Conservation (phyloP, 2,797 vertebrate genomes). For the Pangasius macronema region DNA sequence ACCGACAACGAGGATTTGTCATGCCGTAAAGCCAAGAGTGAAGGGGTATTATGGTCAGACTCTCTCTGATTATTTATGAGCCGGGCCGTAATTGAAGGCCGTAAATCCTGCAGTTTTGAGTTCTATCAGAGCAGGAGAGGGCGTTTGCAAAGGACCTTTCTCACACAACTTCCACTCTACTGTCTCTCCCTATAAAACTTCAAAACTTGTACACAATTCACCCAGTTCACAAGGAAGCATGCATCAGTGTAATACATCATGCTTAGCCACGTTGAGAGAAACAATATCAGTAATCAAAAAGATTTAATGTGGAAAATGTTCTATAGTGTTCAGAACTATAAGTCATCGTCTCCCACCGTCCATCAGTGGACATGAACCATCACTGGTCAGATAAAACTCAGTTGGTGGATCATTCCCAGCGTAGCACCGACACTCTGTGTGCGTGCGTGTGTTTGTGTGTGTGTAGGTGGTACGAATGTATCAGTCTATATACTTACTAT, state of each 20-base stretch:
- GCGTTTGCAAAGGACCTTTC: conserved; percentile 47
- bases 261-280: neutral
- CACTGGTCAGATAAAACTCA: neutral
- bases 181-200: conserved; percentile 34
- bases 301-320: neutral
- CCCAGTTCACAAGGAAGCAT: neutral
- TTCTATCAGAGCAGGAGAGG: conserved; percentile 56
- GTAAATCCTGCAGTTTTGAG: conserved; percentile 58
- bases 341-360: neutral
- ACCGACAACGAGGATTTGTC: conserved; percentile 70
- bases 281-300: neutral
- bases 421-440: neutral
- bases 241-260: neutral
- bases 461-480: neutral
- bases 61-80: conserved; percentile 60
- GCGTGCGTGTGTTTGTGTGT: neutral
- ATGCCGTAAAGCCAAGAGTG: conserved; percentile 61
- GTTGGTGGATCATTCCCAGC: neutral
- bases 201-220: neutral
- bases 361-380: neutral
- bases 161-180: conserved; percentile 12
- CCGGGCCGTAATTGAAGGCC: conserved; percentile 56
- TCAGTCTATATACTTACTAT: neutral
- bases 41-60: conserved; percentile 58
- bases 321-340: neutral